Conservation (phyloP, 2,113 vertebrate species). For the Dunckerocampus dactyliophorus region DNA sequence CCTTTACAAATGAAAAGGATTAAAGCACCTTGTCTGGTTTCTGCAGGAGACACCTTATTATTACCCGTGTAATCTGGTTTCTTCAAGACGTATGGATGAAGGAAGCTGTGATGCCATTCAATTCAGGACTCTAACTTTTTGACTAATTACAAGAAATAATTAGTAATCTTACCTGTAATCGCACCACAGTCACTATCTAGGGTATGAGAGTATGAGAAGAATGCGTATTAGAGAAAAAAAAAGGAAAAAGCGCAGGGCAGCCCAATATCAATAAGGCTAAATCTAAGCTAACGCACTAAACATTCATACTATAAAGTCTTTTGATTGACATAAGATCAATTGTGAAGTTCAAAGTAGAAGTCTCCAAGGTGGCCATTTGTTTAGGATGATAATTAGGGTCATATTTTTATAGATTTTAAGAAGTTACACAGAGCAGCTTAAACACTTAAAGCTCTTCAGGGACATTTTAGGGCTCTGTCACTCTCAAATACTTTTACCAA, state of each 20-base stretch:
- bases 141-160: no score
- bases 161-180: no score
- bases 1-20: conserved; percentile 23
- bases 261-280: no score
- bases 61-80: conserved; percentile 1
- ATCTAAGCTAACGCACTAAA: no score
- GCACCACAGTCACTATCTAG: no score
- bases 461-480: conserved; percentile 1
- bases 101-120: no score
- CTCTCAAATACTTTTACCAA: background rate
- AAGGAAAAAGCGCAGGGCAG: no score
- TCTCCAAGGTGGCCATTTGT: background rate
- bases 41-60: conserved; percentile 1
- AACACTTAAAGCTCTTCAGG: conserved; percentile 7
- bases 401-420: conserved; percentile 4
- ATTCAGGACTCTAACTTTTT: background rate
- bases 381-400: conserved; percentile 7
- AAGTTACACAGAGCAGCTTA: conserved; percentile 3
- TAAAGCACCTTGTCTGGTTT: conserved; percentile 11
- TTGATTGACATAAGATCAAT: background rate
- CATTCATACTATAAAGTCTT: no score
- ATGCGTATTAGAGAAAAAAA: no score
- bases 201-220: no score
- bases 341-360: conserved; percentile 1
- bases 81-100: background rate